Evolutionary conservation across 2,888 invertebrate genomes (phyloP).

Genomic region (Syrista parreyssii): DNA sequence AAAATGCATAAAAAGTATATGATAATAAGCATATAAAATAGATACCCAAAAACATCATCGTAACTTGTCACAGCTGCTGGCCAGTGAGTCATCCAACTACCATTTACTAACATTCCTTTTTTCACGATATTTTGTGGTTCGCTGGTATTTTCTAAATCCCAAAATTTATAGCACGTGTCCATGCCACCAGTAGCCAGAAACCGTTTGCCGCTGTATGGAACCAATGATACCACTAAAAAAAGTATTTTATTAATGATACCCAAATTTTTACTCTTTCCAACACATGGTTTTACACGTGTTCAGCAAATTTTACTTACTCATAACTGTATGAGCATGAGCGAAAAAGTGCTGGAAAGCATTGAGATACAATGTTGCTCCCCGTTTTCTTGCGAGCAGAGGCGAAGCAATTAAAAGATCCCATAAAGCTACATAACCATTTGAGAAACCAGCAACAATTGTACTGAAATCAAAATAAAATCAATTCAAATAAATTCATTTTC

Average conservation of each 20-base stretch:
- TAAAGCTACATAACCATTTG: constrained; percentile 75
- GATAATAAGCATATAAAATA: constrained; percentile 7
- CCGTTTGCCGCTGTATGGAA: constrained; percentile 71
- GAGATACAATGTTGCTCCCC: constrained; percentile 65
- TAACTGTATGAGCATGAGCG: constrained; percentile 71
- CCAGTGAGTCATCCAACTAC: constrained; percentile 70
- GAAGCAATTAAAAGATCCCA: constrained; percentile 72
- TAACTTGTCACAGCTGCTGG: constrained; percentile 61
- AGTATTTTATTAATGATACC: neutral
- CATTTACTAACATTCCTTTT: constrained; percentile 66
- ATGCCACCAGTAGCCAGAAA: constrained; percentile 75
- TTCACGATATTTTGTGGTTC: constrained; percentile 60
- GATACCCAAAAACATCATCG: constrained; percentile 66
- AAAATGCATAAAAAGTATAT: constrained; percentile 3
- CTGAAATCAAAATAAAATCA: constrained; percentile 31
- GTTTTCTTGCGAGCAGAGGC: constrained; percentile 65
- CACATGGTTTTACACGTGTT: neutral
- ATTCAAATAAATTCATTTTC: neutral
- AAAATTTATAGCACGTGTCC: constrained; percentile 76
- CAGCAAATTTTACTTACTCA: constrained; percentile 66
- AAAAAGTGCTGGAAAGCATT: constrained; percentile 73
- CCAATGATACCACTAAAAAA: constrained; percentile 61
- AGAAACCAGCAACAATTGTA: constrained; percentile 75
- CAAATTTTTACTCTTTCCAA: neutral
- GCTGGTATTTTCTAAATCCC: constrained; percentile 72